A percentile compares a stretch with the other conserved stretches of the same genome.
These are phyloP conservation scores for Mus spretus DNA, from an alignment of 2,797 vertebrate species.

Conservation along the genomic window DNA sequence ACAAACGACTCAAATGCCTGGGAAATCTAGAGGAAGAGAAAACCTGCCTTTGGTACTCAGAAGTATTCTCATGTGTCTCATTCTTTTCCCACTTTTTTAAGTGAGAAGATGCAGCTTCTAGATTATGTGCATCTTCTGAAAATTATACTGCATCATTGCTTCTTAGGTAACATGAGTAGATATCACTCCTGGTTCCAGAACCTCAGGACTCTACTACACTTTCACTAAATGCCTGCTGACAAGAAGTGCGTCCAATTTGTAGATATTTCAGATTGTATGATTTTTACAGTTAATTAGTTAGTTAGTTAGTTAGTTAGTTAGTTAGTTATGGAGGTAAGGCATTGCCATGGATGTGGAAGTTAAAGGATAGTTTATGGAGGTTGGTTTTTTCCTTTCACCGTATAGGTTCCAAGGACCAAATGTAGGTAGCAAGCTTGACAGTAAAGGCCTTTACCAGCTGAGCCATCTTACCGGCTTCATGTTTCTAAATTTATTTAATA, in stretches of 20 bases:
- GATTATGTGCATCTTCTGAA: not conserved
- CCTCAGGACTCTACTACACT: conserved; percentile 44
- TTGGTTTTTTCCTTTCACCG: not conserved
- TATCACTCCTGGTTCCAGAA: conserved; percentile 2
- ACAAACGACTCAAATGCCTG: too few species aligned
- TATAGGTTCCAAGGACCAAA: not conserved
- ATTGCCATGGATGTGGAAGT: not conserved
- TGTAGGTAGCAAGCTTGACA: not conserved
- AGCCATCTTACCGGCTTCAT: not conserved
- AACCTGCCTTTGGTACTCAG: conserved; percentile 40
- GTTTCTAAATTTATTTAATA: conserved; percentile 36
- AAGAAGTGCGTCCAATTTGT: not conserved
- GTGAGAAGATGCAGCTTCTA: conserved; percentile 36
- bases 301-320: not conserved
- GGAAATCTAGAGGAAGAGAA: conserved; percentile 39
- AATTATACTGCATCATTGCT: not conserved
- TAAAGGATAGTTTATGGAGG: not conserved
- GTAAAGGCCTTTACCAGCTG: not conserved
- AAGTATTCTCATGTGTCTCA: conserved; percentile 1
- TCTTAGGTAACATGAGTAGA: conserved; percentile 7
- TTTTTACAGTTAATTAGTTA: not conserved
- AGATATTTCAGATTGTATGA: not conserved
- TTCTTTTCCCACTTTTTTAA: conserved; percentile 29
- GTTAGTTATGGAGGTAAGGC: not conserved
- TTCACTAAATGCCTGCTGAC: conserved; percentile 47